These are phyloP conservation scores for Conomelus anceps DNA, from an alignment of 2,888 invertebrate species.

Conservation along the genomic window DNA sequence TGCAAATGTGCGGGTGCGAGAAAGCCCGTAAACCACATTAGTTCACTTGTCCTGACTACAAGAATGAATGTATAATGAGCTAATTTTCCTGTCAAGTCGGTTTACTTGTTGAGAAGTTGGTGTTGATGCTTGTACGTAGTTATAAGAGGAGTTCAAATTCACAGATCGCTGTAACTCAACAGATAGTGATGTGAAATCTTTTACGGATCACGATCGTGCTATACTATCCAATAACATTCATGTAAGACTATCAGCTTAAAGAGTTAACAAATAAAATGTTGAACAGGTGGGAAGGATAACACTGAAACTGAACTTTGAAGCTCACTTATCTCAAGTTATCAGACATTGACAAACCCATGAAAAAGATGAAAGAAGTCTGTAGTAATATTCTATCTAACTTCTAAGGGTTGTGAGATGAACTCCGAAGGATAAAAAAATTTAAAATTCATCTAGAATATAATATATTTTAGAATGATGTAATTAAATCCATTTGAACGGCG, in stretches of 20 bases:
- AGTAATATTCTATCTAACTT: too few relatives aligned
- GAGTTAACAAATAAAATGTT: not conserved
- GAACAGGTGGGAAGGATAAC: not conserved
- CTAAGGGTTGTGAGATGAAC: too few relatives aligned
- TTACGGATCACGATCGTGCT: not conserved
- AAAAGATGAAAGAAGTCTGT: too few relatives aligned
- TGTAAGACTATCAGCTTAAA: not conserved
- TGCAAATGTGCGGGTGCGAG: not conserved
- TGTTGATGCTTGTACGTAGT: not conserved
- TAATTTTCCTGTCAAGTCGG: not conserved
- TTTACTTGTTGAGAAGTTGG: not conserved
- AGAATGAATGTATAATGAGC: not conserved
- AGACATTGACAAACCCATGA: not conserved
- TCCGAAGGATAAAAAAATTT: too few relatives aligned
- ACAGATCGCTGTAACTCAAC: not conserved
- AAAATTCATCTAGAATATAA: too few relatives aligned
- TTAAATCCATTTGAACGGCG: too few relatives aligned
- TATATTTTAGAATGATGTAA: too few relatives aligned
- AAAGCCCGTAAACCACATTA: not conserved
- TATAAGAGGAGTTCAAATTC: not conserved
- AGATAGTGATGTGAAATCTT: not conserved
- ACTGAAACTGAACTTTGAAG: not conserved
- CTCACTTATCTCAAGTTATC: not conserved
- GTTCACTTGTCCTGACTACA: not conserved
- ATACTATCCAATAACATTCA: not conserved